Evolutionary conservation across 2,888 invertebrate species (phyloP).

Genomic region (Eudasyphora cyanicolor): DNA sequence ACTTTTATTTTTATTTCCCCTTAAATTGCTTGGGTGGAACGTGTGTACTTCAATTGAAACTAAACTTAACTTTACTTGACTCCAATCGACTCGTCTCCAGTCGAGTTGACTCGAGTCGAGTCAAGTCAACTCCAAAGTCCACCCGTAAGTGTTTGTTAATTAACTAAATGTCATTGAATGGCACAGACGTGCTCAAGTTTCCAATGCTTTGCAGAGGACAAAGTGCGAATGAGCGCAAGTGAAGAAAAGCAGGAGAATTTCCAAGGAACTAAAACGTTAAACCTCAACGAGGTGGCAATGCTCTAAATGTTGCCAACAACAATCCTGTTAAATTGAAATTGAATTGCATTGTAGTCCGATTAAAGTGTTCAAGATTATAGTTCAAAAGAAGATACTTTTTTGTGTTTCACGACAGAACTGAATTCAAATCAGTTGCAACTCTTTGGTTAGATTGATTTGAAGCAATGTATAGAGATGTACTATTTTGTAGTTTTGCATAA

Average conservation of each 20-base stretch:
- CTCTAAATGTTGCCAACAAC: not conserved
- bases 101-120: not conserved
- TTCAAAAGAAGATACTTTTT: too few species aligned
- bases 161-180: conserved; percentile 58
- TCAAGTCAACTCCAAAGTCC: conserved; percentile 27
- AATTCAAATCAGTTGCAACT: too few species aligned
- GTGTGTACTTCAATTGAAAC: conserved; percentile 47
- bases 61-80: not conserved
- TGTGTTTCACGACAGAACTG: too few species aligned
- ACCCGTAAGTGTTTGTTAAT: conserved; percentile 56
- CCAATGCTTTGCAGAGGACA: conserved; percentile 28
- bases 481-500: too few species aligned
- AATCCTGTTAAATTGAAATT: not conserved
- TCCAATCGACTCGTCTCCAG: not conserved
- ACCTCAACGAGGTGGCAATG: not conserved
- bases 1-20: conserved; percentile 1
- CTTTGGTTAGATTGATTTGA: too few species aligned
- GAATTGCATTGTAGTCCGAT: not conserved
- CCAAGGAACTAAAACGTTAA: not conserved
- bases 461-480: too few species aligned
- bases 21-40: conserved; percentile 38
- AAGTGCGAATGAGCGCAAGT: not conserved
- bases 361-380: not conserved
- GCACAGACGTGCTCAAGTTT: conserved; percentile 53
- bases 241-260: not conserved